Percentiles rank a stretch among this genome's conserved stretches.
These are phyloP conservation scores for Ptyas mucosa DNA, from an alignment of 2,113 vertebrate genomes.

Conservation along the genomic window DNA sequence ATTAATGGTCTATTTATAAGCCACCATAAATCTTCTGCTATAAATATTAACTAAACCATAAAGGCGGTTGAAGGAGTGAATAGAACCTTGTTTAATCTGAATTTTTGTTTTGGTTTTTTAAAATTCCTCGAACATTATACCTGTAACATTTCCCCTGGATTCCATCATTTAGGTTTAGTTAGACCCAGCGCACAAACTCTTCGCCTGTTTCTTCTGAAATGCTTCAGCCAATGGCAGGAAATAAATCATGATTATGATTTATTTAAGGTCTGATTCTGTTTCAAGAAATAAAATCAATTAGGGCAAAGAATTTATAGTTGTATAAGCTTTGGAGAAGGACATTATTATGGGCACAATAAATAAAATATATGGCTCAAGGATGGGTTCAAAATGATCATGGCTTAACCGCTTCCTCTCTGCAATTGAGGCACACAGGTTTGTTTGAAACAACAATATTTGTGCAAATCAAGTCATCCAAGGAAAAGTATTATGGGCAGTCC, in stretches of 20 bases:
- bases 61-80: not conserved
- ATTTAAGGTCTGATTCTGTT: slow-evolving; percentile 29
- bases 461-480: not conserved
- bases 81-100: not conserved
- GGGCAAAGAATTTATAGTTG: slow-evolving; percentile 31
- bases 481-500: not conserved
- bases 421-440: not conserved
- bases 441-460: not conserved
- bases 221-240: not conserved
- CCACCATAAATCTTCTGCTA: not conserved
- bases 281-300: slow-evolving; percentile 40
- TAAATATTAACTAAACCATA: not conserved
- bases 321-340: slow-evolving; percentile 40
- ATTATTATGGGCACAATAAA: slow-evolving; percentile 32
- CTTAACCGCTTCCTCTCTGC: slow-evolving; percentile 15
- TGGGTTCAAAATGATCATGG: slow-evolving; percentile 13
- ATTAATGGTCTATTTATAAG: not conserved
- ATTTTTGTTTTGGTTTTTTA: not conserved
- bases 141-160: not conserved
- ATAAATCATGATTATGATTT: slow-evolving; percentile 30
- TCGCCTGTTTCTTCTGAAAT: not conserved
- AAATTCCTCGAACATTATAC: not conserved
- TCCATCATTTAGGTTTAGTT: not conserved
- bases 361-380: slow-evolving; percentile 25
- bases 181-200: not conserved